A percentile compares a stretch with the other conserved stretches of the same genome.
These are phyloP conservation scores for Australoheros scitulus DNA, from an alignment of 2,113 vertebrate species.

Conservation along the genomic window DNA sequence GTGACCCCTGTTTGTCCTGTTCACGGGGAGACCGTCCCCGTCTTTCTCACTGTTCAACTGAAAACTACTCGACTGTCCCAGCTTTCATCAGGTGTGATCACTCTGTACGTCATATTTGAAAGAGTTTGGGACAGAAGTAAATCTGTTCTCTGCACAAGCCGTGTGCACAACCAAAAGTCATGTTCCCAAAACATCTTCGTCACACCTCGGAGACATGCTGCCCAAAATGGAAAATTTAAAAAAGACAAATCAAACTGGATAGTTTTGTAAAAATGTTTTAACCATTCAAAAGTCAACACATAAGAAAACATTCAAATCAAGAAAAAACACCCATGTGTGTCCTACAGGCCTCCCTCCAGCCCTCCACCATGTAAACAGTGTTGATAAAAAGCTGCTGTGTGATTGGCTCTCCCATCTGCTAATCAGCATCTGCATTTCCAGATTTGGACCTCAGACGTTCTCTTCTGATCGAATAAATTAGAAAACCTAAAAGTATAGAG, in stretches of 20 bases:
- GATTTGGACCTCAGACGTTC: slow-evolving; percentile 16
- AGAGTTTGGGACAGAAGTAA: neutral
- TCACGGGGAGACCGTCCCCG: no score
- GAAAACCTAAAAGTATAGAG: slow-evolving; percentile 19
- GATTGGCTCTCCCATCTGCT: slow-evolving; percentile 39
- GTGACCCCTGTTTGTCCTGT: no score
- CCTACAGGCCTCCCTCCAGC: slow-evolving; percentile 30
- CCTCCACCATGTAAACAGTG: slow-evolving; percentile 69
- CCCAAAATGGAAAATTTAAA: neutral
- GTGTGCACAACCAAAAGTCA: no score
- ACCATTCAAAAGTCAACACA: slow-evolving; percentile 63
- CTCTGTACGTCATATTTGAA: no score
- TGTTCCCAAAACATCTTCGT: no score
- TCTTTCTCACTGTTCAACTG: no score
- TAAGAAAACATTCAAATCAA: slow-evolving; percentile 65
- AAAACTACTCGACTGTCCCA: no score
- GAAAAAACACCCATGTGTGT: slow-evolving; percentile 40
- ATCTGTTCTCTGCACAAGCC: neutral
- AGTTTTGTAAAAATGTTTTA: slow-evolving; percentile 68
- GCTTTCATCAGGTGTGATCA: no score
- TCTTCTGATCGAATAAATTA: slow-evolving; percentile 55
- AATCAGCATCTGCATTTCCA: slow-evolving; percentile 15
- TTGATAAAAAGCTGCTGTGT: slow-evolving; percentile 52
- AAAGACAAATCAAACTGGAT: slow-evolving; percentile 1
- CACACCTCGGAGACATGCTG: neutral